Conservation (phyloP, 1,140 invertebrate species). For the Holotrichia oblita region DNA sequence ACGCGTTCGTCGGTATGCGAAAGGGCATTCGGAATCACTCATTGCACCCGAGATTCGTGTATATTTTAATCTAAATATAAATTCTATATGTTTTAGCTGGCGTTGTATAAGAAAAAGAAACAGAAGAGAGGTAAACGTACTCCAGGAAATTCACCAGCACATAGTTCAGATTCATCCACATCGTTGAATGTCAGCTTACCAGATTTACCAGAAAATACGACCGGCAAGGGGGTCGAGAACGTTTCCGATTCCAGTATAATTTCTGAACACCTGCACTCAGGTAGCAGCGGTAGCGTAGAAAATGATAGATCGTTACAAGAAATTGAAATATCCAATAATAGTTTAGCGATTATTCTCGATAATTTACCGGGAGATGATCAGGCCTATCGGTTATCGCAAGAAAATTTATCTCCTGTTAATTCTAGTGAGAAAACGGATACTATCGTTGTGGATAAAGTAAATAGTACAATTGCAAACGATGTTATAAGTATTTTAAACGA, state of each 20-base stretch:
- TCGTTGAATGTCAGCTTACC: slow-evolving; percentile 25
- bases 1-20: slow-evolving; percentile 7
- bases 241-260: slow-evolving; percentile 47
- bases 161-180: slow-evolving; percentile 27
- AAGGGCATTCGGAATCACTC: background rate
- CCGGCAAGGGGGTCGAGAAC: background rate
- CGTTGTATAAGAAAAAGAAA: slow-evolving; percentile 44
- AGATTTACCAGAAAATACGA: slow-evolving; percentile 34
- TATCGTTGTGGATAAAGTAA: slow-evolving; percentile 43
- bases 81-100: slow-evolving; percentile 40
- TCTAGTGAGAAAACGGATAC: slow-evolving; percentile 49
- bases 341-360: slow-evolving; percentile 44
- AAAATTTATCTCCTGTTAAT: slow-evolving; percentile 46
- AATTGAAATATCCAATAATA: slow-evolving; percentile 52
- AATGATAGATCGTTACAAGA: slow-evolving; percentile 59
- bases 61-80: slow-evolving; percentile 44
- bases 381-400: slow-evolving; percentile 43
- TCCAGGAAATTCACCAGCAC: slow-evolving; percentile 26
- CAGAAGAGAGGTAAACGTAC: slow-evolving; percentile 37
- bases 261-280: slow-evolving; percentile 54
- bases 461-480: slow-evolving; percentile 44
- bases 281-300: slow-evolving; percentile 52
- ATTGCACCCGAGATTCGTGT: background rate
- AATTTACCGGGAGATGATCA: slow-evolving; percentile 43
- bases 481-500: slow-evolving; percentile 57